Percentiles rank a stretch among this genome's conserved stretches.
Conservation (phyloP, 2,888 invertebrate species). For the Hyposoter dolosus region DNA sequence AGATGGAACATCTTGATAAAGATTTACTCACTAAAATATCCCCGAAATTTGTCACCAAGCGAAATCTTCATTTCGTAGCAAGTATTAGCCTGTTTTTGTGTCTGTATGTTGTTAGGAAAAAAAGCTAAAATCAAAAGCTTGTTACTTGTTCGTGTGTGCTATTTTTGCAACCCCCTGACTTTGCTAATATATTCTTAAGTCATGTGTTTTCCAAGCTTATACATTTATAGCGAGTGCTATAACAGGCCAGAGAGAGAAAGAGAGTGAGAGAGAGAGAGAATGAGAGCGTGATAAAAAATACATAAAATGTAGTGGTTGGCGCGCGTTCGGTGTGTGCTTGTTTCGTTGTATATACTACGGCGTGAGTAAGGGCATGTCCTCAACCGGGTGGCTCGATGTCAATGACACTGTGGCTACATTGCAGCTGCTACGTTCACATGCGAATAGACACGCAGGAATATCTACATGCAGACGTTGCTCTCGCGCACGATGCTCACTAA, state of each 20-base stretch:
- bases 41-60: neutral
- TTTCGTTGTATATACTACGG: conserved; percentile 21
- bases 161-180: conserved; percentile 20
- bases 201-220: conserved; percentile 1
- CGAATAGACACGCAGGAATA: conserved; percentile 13
- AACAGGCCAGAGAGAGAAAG: conserved; percentile 50
- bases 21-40: neutral
- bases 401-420: conserved; percentile 69
- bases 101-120: neutral
- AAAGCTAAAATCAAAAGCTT: conserved; percentile 8
- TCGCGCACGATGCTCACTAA: neutral
- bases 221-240: conserved; percentile 48
- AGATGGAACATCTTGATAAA: neutral
- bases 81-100: neutral
- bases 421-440: conserved; percentile 66
- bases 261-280: conserved; percentile 20
- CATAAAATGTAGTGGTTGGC: conserved; percentile 32
- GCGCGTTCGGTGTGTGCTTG: conserved; percentile 7
- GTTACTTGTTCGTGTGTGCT: conserved; percentile 19
- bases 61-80: neutral
- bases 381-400: conserved; percentile 64
- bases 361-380: conserved; percentile 52
- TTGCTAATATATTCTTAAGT: neutral
- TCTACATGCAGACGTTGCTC: neutral
- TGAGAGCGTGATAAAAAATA: conserved; percentile 44